phyloP scores from a whole-genome alignment of 2,113 vertebrate species.

The Bufo gargarizans region DNA sequence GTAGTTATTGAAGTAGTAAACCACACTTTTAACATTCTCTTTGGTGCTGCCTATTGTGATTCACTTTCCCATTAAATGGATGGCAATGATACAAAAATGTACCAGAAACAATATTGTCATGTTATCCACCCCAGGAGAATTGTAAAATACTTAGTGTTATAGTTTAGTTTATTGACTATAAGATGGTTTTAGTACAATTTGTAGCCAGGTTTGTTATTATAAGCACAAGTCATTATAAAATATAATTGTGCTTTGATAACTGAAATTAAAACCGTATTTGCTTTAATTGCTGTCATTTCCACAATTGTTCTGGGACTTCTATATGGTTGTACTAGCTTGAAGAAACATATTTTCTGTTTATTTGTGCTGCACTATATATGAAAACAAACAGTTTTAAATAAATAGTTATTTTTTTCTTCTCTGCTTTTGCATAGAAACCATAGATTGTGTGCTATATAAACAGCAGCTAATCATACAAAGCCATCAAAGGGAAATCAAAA shows the following conservation, averaged over 20 bases:
- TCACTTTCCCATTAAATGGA: not conserved
- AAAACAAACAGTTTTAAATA: too few species aligned
- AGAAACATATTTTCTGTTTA: not conserved
- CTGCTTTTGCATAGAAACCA: too few species aligned
- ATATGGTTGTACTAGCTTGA: not conserved
- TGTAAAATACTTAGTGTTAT: conserved; percentile 3
- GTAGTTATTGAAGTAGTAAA: too few species aligned
- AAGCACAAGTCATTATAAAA: not conserved
- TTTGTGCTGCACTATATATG: not conserved
- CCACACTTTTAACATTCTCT: not conserved
- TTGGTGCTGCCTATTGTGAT: not conserved
- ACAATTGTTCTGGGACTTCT: not conserved
- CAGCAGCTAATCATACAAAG: too few species aligned
- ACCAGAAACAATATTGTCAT: not conserved
- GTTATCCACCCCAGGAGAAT: not conserved
- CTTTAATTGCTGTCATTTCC: not conserved
- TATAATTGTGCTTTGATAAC: not conserved
- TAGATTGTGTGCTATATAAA: too few species aligned
- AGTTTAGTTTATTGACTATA: not conserved
- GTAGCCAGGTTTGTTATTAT: not conserved
- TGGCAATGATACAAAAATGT: not conserved
- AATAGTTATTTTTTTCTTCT: too few species aligned
- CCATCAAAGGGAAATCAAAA: too few species aligned
- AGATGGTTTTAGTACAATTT: not conserved
- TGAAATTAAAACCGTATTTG: not conserved